Base-by-base conservation (phyloP, 2,113 vertebrate genomes). In the Mastomys natalensis region DNA sequence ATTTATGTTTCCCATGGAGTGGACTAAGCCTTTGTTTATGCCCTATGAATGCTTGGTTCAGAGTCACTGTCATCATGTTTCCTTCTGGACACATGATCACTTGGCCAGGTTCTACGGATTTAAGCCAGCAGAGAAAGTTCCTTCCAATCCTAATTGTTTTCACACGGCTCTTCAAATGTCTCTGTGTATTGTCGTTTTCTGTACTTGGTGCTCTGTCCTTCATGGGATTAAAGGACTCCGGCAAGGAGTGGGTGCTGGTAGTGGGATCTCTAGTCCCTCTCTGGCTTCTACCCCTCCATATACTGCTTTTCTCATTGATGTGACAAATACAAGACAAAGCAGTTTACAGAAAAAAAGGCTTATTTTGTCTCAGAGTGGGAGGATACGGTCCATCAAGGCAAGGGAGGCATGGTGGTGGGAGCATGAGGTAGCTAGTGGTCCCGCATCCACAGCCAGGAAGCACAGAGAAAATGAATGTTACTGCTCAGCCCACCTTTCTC, bases 1-100 rank as follows among this genome's bases (percentile, higher is more conserved):
- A 97, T 97, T 97, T 97, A 97, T 95, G 89, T 96, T 94, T 94
- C 96, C 96, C 73, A 70, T 93, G 94, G 96, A 97, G 86, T 48
- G 81, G 73, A 15, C 89, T 92, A 81, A 95, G 94, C 45, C 77
- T 97, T 97, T 97, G 96, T 97, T 97, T 97, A 95, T 90, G 85
- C 90, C 92, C 88, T 91, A 87, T 89, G 76, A 94, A 90, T 80
- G 68, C 81, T 95, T 45, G 43, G 73, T 96, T 95, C 96, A 89
- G 80, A 94, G 93, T 70, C 86, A 95, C 92, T 31, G 16, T 37
- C 73, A 87, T 98, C 82, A 7, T 53, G 94, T 97, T 95, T 98
- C 96, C 90, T 87, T 93, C 51, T 62, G 45, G 85, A 74, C 45
- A 19, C 95, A 86, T 93, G 68, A 95, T 94, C 17, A 3, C 86